Evolutionary conservation across 2,888 invertebrate species (phyloP).

Genomic region (Acrobasis consociella): DNA sequence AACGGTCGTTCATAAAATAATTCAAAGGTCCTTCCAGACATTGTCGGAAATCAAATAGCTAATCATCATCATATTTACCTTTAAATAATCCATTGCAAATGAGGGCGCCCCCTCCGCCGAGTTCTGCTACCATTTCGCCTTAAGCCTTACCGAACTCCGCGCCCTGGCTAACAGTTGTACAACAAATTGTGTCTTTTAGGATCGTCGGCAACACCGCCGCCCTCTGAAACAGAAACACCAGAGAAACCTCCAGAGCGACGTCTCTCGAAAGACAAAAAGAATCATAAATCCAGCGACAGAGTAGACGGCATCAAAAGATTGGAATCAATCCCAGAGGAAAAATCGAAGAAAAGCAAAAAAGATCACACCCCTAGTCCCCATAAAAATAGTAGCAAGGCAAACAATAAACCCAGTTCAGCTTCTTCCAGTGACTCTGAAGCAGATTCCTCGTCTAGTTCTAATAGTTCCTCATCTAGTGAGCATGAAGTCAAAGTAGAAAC

Average conservation of each 20-base stretch:
- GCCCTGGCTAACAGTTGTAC: not conserved
- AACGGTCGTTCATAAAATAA: too few species aligned
- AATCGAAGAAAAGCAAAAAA: constrained; percentile 55
- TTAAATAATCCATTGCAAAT: too few species aligned
- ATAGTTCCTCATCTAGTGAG: constrained; percentile 56
- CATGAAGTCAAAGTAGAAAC: constrained; percentile 47
- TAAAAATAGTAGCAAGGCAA: constrained; percentile 45
- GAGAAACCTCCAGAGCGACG: constrained; percentile 63
- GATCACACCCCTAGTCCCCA: constrained; percentile 64
- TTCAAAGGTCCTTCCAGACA: too few species aligned
- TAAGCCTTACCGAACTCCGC: not conserved
- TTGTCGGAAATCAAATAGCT: too few species aligned
- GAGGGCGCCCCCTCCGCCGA: too few species aligned
- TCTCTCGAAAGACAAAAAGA: constrained; percentile 59
- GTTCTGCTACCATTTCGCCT: too few species aligned
- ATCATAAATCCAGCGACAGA: constrained; percentile 60
- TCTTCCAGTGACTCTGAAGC: constrained; percentile 69
- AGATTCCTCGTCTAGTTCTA: constrained; percentile 58
- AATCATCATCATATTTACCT: too few species aligned
- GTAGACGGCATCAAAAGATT: constrained; percentile 59
- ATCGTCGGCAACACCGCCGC: constrained; percentile 68
- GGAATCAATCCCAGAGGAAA: constrained; percentile 63
- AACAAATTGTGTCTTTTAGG: constrained; percentile 44
- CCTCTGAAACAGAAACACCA: constrained; percentile 61
- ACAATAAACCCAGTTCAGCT: constrained; percentile 65